Conservation (phyloP, 2,888 invertebrate species). For the Cantharis rustica region DNA sequence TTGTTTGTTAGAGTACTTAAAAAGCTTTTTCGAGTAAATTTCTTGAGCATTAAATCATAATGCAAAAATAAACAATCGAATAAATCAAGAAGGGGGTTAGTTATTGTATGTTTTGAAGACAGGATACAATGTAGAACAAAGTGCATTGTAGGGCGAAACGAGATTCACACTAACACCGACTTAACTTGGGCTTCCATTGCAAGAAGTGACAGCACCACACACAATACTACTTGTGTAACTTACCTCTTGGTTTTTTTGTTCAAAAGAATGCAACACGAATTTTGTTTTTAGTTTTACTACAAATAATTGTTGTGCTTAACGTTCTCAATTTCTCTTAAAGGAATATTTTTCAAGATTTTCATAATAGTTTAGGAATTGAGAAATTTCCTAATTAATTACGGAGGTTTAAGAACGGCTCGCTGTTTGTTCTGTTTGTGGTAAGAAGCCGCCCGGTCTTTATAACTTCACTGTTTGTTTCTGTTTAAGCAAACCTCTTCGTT, state of each 20-base stretch:
- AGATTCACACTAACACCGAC: slow-evolving; percentile 28
- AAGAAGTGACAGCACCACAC: slow-evolving; percentile 30
- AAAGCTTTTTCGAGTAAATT: slow-evolving; percentile 8
- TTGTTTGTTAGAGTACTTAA: slow-evolving; percentile 50
- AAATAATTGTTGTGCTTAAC: slow-evolving; percentile 46
- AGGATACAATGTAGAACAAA: slow-evolving; percentile 29
- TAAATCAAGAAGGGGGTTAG: slow-evolving; percentile 8
- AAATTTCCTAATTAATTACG: slow-evolving; percentile 54
- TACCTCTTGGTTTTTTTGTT: slow-evolving; percentile 17
- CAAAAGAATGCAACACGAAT: slow-evolving; percentile 15
- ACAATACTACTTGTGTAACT: slow-evolving; percentile 29
- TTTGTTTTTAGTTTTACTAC: slow-evolving; percentile 6
- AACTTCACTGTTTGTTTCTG: slow-evolving; percentile 55
- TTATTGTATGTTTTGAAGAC: slow-evolving; percentile 27
- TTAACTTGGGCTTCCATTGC: slow-evolving; percentile 25
- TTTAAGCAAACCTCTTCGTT: slow-evolving; percentile 54
- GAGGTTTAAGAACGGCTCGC: slow-evolving; percentile 45
- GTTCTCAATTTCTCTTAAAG: not conserved
- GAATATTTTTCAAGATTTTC: not conserved
- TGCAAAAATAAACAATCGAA: not conserved
- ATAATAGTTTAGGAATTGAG: slow-evolving; percentile 31
- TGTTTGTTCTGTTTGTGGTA: slow-evolving; percentile 51
- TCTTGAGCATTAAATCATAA: not conserved
- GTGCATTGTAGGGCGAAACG: slow-evolving; percentile 27
- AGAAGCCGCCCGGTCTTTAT: slow-evolving; percentile 49